Evolutionary conservation across 1,140 invertebrate genomes (phyloP), one percentile per base, ranked within the genome.

Genomic region (Drosophila bipectinata): DNA sequence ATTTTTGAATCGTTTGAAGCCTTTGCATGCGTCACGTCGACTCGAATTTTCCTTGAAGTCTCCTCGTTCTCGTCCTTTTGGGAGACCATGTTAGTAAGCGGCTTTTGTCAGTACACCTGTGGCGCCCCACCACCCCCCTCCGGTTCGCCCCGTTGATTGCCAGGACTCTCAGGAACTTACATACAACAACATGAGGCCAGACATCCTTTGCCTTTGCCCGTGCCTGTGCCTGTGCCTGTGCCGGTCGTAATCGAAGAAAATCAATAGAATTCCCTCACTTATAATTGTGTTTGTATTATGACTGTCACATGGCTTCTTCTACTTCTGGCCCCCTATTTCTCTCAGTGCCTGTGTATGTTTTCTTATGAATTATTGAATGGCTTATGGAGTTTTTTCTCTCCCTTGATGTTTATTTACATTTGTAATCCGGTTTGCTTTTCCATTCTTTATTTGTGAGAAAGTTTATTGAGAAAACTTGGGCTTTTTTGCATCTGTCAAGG

Each of bases 361-460:
- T 63, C 69, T 61, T 75, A 83, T 82, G 74, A 82, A 82, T 82
- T 83, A 83, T 78, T 83, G 77, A 82, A 78, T 52, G 58, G 54
- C 61, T 68, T 69, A 68, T 49, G 74, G 62, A 63, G 61, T 81
- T 77, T 60, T 62, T 55, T 74, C 39, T 44, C 44, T 30, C 61
- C 34, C 62, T 55, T 28, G 47, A 60, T 69, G 74, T 77, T 78
- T 81, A 78, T 82, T 81, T 78, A 82, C 68, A 69, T 69, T 55
- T 39, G 51, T 69, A 69, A 69, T 69, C 67, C 63, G 32, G 51
- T n/a, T 47, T 67, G 14, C 44, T 24, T 45, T 59, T 56, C 55
- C 26, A 28, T 32, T 51, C 18, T 63, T 37, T 37, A 37, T 37
- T 37, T 68, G 28, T 30, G 58, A 45, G 28, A 58, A 45, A 48